Base-by-base conservation (phyloP, 2,888 invertebrate species). In the Fissipunctia ypsillon region DNA sequence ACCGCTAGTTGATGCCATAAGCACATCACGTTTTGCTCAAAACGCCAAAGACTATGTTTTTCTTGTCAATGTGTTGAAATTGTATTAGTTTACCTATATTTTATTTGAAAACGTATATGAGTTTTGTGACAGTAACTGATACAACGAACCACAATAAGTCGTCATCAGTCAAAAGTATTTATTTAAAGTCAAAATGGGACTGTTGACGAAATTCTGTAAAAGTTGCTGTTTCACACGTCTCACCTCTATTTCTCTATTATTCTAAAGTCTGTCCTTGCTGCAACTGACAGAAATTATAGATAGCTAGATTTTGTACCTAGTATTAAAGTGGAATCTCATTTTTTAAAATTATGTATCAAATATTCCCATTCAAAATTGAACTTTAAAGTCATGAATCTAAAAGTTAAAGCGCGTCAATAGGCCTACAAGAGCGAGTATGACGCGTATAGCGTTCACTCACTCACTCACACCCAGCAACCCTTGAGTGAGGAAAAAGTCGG, bases 1-100 rank as follows among this genome's bases (percentile, higher is more conserved):
- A 89, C 89, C 92, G 94, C 94, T 95, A 95, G 94, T 90, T 90
- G 91, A 92, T 92, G 94, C 94, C 95, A 95, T 95, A 94, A 88
- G 86, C 80, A 89, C 89, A 88, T 89, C 88, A 91, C 90, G 88
- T 91, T 94, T 96, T 96, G 96, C 96, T 96, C 96, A 96, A 96
- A 89, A 91, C 93, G 95, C 96, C 96, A 96, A 96, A 96, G 96
- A 95, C 90, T 90, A 86, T 84, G 68, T 76, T 86, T 84, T 88
- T 88, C 84, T 86, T 87, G 86, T 86, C 86, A 86, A 85, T 76
- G 76, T 78, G 80, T 88, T 88, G 81, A 88, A 85, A 84, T 81
- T 78, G 78, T 87, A 83, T 86, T 78, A 89, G 85, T 85, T 87
- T 84, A 64, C 64, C 50, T 64, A 79, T 85, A 66, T 73, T 78